Conservation (phyloP, 2,888 invertebrate species). For the Heliconius charithonia region DNA sequence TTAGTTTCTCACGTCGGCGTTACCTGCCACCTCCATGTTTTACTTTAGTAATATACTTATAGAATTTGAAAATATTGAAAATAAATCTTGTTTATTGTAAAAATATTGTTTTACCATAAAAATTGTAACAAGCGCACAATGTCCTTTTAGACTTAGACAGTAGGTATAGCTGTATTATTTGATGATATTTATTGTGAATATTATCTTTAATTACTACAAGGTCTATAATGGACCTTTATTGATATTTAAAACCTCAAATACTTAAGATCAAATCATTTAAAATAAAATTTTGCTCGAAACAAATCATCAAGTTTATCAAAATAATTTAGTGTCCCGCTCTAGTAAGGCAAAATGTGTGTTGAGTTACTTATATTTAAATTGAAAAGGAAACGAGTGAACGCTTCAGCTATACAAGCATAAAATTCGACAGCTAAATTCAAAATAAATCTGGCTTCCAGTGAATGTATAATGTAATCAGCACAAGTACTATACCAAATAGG, state of each 20-base stretch:
- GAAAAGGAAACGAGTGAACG: neutral
- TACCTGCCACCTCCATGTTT: slow-evolving; percentile 27
- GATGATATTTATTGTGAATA: too few relatives aligned
- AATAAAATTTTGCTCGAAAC: too few relatives aligned
- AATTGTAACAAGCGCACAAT: too few relatives aligned
- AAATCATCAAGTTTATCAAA: too few relatives aligned
- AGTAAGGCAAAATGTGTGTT: too few relatives aligned
- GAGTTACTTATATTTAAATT: neutral
- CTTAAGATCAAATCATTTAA: too few relatives aligned
- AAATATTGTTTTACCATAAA: neutral
- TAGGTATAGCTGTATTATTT: neutral
- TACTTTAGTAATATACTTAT: slow-evolving; percentile 21
- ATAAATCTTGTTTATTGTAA: slow-evolving; percentile 1
- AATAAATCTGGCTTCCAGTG: slow-evolving; percentile 67
- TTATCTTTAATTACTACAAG: too few relatives aligned
- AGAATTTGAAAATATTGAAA: neutral
- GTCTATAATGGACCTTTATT: too few relatives aligned
- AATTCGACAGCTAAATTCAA: neutral
- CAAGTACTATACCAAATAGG: slow-evolving; percentile 53
- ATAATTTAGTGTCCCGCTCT: too few relatives aligned
- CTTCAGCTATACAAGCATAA: neutral
- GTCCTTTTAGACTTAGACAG: neutral
- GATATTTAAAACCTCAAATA: too few relatives aligned
- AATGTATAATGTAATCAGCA: slow-evolving; percentile 78
- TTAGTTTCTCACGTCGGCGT: slow-evolving; percentile 39